Evolutionary conservation across 37 sponge, comb jelly and placozoan genomes (phyloP), one percentile per base, ranked within the genome.

Genomic region (Diacarnus erythraeanus): DNA sequence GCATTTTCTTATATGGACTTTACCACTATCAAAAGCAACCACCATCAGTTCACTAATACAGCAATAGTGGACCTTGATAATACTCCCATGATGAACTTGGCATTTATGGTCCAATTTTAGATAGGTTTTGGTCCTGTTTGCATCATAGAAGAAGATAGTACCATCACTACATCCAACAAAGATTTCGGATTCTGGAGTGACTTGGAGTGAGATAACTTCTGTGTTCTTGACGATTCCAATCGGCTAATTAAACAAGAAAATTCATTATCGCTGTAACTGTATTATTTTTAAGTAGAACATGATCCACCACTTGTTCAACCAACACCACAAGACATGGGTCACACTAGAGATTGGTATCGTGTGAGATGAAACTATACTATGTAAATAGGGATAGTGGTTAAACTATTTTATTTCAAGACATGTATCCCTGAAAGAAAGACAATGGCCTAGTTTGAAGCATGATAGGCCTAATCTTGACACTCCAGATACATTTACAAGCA

Each of bases 161-260:
- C 86, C 87, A 54, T 80, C 76, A 31, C 39, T 17, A 31, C 74
- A 76, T 8, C 76, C 87, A n/a, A 80, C 60, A 5, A 87, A 25
- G 44, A 87, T 37, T 12, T 80, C 76, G 31, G 38, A 42, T 18
- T 54, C 71, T 20, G 42, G 23, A 27, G 77, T 76, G 25, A 69
- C 33, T 39, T 76, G 77, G 1, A 87, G 42, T 1, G 77, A 81
- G 37, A 38, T 38, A 72, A 82, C 79, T 10, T 18, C 25, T 2
- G 21, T 51, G 30, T 79, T 42, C 57, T 34, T 42, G 57, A 66
- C 20, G 37, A 15, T 23, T 30, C 38, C 69, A 1, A 54, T 31
- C 10, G 38, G 37, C 79, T 79, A 36, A 56, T 63, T 5, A 56
- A 36, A 57, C 21, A 38, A 41, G 73, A 43, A 20, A 72, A 43